Base-by-base conservation (phyloP, 2,888 invertebrate species). In the Tetranychus truncatus region DNA sequence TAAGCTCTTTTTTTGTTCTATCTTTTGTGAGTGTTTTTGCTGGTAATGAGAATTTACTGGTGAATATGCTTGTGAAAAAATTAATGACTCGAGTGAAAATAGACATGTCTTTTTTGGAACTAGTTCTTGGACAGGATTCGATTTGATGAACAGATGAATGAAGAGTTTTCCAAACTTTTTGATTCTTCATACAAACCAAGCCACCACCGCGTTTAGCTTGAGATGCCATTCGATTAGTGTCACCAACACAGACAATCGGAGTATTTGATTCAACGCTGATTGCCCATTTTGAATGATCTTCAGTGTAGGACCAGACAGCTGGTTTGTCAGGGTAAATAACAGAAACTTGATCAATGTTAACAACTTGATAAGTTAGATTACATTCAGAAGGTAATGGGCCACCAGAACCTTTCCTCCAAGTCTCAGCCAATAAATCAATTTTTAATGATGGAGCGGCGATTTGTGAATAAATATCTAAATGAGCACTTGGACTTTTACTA, bases 161-260 rank as follows among this genome's bases (percentile, higher is more conserved):
- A 20, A 46, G 73, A 75, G 7, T 66, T 69, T 66, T 77, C 77
- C 69, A 69, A 24, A 69, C 34, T 5, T 21, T 18, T 11, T 69
- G 20, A 44, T 88, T 87, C 45, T 87, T 86, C 1, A 91, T 86
- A 80, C 94, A 94, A 2, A 92, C 88, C 0, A 91, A 90, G 72
- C 93, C 93, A 34, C 94, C 94, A 0, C 91, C 93, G 76, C 94
- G 86, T 0, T 84, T 83, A 77, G 88, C 86, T 84, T 94, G 94
- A 67, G 88, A 87, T 18, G 21, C 69, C 78, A 78, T 78, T 1
- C 84, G 80, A 76, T 84, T 84, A 75, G 84, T 83, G 77, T 84
- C 84, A 5, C 83, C 83, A 66, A 84, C 81, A 78, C 84, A 84
- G 5, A 82, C 80, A 80, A 81, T 82, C 6, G 79, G 78, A 9